Evolutionary conservation across 23 tunicate species (phyloP).

Genomic region (Trididemnum clinides): DNA sequence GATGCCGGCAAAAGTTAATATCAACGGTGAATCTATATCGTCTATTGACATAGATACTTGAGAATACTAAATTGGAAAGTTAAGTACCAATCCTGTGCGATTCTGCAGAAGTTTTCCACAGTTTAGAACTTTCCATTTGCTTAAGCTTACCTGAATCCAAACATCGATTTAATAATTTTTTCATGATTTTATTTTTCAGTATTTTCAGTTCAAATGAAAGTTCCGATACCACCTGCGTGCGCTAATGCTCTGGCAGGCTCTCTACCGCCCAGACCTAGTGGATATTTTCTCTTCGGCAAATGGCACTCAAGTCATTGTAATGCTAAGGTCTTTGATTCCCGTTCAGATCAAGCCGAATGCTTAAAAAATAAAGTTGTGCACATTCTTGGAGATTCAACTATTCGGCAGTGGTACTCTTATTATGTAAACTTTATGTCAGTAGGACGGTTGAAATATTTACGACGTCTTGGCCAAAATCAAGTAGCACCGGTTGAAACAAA

Average conservation of each 20-base stretch:
- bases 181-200: too few species aligned
- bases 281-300: slow-evolving; percentile 25
- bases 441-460: not conserved
- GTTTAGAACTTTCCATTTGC: too few species aligned
- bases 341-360: not conserved
- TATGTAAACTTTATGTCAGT: not conserved
- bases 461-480: not conserved
- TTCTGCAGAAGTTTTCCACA: too few species aligned
- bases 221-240: not conserved
- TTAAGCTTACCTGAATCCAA: too few species aligned
- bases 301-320: slow-evolving; percentile 45
- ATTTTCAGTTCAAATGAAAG: too few species aligned
- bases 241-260: not conserved
- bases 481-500: slow-evolving; percentile 12
- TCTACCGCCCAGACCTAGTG: slow-evolving; percentile 24
- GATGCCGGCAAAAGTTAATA: too few species aligned
- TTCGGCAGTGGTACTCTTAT: slow-evolving; percentile 62
- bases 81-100: too few species aligned
- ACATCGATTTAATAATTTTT: too few species aligned
- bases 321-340: not conserved
- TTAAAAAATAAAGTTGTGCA: slow-evolving; percentile 26
- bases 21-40: too few species aligned
- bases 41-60: too few species aligned
- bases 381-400: slow-evolving; percentile 65
- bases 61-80: too few species aligned